Conservation (phyloP, 2,113 vertebrate species). For the Proteles cristata region DNA sequence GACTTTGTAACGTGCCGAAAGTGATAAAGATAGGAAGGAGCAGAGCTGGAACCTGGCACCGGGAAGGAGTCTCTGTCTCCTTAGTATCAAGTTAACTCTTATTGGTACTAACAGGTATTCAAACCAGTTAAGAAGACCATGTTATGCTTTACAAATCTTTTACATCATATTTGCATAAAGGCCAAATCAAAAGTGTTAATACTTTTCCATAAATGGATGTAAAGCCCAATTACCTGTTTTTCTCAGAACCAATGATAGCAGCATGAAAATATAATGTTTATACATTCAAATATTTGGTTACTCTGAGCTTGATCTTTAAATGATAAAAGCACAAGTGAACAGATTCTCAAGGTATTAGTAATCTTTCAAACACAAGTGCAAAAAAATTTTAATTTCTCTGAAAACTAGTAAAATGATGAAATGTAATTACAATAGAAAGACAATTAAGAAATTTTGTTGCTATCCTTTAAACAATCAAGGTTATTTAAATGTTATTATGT, state of each 20-base stretch:
- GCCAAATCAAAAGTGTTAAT: constrained; percentile 29
- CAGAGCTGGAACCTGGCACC: neutral
- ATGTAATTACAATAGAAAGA: neutral
- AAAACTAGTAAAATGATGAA: neutral
- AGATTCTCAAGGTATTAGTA: neutral
- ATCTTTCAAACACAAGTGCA: constrained; percentile 45
- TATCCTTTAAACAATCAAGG: neutral
- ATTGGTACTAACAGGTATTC: neutral
- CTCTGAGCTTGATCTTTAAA: neutral
- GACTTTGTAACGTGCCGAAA: neutral
- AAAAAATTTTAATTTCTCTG: neutral
- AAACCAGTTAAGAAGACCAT: neutral
- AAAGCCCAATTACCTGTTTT: constrained; percentile 5
- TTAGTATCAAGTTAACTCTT: neutral
- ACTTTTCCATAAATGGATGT: neutral
- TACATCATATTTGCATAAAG: neutral
- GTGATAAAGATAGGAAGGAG: neutral
- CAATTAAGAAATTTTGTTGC: constrained; percentile 41
- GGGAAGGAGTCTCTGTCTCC: neutral
- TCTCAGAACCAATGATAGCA: neutral
- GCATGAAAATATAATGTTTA: constrained; percentile 33
- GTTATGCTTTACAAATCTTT: neutral
- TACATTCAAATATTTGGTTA: neutral
- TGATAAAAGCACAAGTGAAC: constrained; percentile 33
- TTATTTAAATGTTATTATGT: constrained; percentile 13